Conservation (phyloP, 2,113 vertebrate species). For the Pongo pygmaeus region DNA sequence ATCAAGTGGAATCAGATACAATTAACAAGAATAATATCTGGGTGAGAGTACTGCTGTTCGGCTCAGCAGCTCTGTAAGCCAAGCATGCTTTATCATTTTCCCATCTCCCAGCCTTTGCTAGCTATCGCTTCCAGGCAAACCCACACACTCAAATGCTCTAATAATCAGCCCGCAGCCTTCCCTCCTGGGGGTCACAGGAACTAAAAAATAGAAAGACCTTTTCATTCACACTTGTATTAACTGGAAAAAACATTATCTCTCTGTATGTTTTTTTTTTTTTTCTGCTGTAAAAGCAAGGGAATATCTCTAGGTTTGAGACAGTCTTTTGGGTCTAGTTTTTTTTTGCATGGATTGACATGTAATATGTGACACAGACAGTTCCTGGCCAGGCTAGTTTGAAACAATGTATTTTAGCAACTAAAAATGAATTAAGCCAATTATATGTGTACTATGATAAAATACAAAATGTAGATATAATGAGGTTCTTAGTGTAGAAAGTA, state of each 20-base stretch:
- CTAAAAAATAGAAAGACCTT: slow-evolving; percentile 23
- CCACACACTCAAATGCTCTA: slow-evolving; percentile 7
- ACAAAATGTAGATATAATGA: not conserved
- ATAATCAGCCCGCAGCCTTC: slow-evolving; percentile 55
- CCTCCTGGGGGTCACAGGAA: slow-evolving; percentile 31
- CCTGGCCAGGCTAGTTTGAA: slow-evolving; percentile 19
- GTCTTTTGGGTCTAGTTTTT: slow-evolving; percentile 38
- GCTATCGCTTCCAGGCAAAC: slow-evolving; percentile 68
- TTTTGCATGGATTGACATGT: not conserved
- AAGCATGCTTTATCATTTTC: not conserved
- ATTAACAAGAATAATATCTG: slow-evolving; percentile 35
- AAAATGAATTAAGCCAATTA: not conserved
- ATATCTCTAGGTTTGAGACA: slow-evolving; percentile 19
- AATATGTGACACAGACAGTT: not conserved
- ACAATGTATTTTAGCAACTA: not conserved
- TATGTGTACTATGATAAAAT: not conserved
- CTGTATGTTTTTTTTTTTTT: not conserved
- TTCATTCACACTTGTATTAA: slow-evolving; percentile 27
- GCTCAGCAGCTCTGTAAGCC: slow-evolving; percentile 12
- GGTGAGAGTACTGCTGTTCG: not conserved
- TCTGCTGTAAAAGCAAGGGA: not conserved
- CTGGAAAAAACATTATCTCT: not conserved
- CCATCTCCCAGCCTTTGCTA: not conserved
- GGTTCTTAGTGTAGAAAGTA: not conserved
- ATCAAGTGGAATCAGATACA: slow-evolving; percentile 60